Percentiles rank a stretch among this genome's conserved stretches.
Conservation (phyloP, 2,113 vertebrate genomes). For the Aegypius monachus region DNA sequence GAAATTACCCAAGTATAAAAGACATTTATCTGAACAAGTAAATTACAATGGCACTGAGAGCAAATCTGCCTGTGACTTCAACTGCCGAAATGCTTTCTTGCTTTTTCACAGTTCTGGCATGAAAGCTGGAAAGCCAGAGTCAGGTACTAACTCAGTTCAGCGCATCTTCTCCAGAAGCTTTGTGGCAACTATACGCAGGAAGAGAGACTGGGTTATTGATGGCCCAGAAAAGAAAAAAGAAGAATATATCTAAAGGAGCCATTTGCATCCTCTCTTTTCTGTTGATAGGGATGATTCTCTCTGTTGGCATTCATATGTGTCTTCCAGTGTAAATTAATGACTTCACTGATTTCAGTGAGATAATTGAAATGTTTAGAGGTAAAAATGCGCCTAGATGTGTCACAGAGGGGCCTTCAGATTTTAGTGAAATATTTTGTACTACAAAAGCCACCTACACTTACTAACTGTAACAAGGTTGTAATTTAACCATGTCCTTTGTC, state of each 20-base stretch:
- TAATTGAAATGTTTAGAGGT: not conserved
- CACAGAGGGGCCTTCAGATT: not conserved
- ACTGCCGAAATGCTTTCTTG: not conserved
- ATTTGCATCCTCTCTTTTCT: not conserved
- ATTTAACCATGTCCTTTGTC: not conserved
- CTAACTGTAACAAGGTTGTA: not conserved
- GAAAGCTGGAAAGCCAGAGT: not conserved
- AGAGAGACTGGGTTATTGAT: not conserved
- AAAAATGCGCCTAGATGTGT: not conserved
- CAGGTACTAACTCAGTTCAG: not conserved
- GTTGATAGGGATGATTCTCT: not conserved
- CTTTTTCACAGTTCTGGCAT: not conserved
- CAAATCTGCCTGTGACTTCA: not conserved
- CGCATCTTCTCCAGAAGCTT: not conserved
- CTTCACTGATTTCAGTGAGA: not conserved
- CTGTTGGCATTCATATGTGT: not conserved
- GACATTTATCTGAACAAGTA: conserved; percentile 8
- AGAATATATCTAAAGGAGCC: not conserved
- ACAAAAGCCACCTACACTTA: not conserved
- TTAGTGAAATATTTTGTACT: not conserved
- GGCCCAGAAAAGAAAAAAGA: not conserved
- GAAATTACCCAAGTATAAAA: conserved; percentile 2
- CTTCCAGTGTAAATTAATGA: not conserved
- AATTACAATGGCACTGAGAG: not conserved
- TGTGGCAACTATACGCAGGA: not conserved